Evolutionary conservation across 1,140 invertebrate species (phyloP), one percentile per base, ranked within the genome.

Genomic region (Ooceraea biroi): DNA sequence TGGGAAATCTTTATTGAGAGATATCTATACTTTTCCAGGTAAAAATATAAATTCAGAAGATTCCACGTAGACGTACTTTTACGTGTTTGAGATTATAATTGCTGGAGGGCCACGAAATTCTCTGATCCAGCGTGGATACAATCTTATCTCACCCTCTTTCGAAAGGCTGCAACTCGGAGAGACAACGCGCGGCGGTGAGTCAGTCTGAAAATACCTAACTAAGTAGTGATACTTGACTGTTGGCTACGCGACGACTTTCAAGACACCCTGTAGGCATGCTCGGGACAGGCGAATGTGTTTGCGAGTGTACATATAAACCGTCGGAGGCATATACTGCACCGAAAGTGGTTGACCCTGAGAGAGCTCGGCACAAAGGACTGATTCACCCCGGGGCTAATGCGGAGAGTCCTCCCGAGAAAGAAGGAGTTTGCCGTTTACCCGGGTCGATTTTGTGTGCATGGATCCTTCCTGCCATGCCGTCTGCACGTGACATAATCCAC

Each of bases 291-390:
- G 82, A 69, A 46, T 69, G 85, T 88, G 84, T 87, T 68, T 72
- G 85, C 60, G 73, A 69, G 80, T 85, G 76, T 90, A 85, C 84
- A 84, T 89, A 85, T 83, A 88, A 88, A 89, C 87, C 73, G 87
- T 88, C 76, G 80, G 58, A 84, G 66, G 85, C 82, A 85, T 89
- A 89, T 89, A 89, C 87, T 82, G 88, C 87, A 89, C 88, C 92
- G 92, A 94, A 94, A 94, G 93, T 92, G 92, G 94, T 94, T 94
- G 94, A 94, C 94, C 94, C 94, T 94, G 94, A 94, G 91, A 92
- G 86, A 91, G 90, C 90, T 91, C 88, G 89, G 91, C 91, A 93
- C 92, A 94, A 94, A 94, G 92, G 92, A 94, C 93, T 93, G 93
- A 94, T 93, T 94, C 93, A 94, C 91, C 90, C 87, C 89, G 88